Evolutionary conservation across 2,113 vertebrate genomes (phyloP), one percentile per base, ranked within the genome.

Genomic region (Cottus gobio): DNA sequence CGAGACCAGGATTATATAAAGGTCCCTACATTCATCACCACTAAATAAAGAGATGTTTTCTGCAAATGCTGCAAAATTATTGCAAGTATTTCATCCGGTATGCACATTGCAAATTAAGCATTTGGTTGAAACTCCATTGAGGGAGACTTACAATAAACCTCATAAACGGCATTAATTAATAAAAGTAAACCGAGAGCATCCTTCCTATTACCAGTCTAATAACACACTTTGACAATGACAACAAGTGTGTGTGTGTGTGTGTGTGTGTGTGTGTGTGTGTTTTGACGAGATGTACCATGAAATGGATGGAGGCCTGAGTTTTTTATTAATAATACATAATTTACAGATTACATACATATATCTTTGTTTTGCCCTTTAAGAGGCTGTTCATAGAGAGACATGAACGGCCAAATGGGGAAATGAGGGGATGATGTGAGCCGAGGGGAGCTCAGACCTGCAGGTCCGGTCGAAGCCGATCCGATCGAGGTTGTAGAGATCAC

Each of bases 81-180:
- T 50, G 50, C 0, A 15, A 72, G 54, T 31, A 34, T 58, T 77
- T 88, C 3, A 69, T 79, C 39, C 56, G 20, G 15, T 75, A 36
- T 82, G 71, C 67, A 79, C 65, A 76, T 79, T 60, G 62, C n/a
- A 75, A n/a, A 52, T 63, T 20, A 67, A 22, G 24, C 36, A 56
- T 48, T 63, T 42, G 20, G 31, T 30, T 57, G 37, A 26, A 9
- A 12, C 6, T 72, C 44, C 54, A 22, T 64, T 67, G 36, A 71
- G 42, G 48, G 3, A 31, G 61, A 79, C 58, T 58, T 24, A 57
- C 9, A 71, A 48, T 28, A 42, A 67, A 16, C 24, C 20, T 52
- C 22, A 77, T 7, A 63, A 68, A 68, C 28, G 30, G 15, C 37
- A 71, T 66, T 50, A 18, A 72, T 68, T 60, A 50, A 61, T 64